phyloP scores from a whole-genome alignment of 2,113 vertebrate species.

The Struthio camelus region DNA sequence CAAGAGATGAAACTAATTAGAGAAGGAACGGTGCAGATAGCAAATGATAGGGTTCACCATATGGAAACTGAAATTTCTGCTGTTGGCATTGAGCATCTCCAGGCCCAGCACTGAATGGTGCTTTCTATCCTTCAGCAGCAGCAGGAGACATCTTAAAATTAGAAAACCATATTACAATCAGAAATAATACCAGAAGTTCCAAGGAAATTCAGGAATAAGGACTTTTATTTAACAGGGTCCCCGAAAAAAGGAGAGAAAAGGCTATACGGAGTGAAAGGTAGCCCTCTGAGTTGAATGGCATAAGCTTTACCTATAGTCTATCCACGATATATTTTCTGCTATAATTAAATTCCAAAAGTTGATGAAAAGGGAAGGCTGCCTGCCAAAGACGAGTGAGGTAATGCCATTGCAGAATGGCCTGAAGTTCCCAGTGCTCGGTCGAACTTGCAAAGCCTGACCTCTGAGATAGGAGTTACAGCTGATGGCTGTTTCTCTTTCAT shows the following conservation, averaged over 20 bases:
- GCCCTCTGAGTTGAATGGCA: neutral
- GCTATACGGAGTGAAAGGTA: neutral
- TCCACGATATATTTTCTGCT: neutral
- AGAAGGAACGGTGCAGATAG: neutral
- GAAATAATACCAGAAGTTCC: neutral
- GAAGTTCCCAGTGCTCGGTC: neutral
- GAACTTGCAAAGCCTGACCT: neutral
- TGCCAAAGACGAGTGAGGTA: neutral
- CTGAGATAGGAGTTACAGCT: neutral
- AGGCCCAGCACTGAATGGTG: neutral
- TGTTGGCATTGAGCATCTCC: neutral
- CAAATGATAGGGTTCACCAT: neutral
- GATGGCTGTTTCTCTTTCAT: neutral
- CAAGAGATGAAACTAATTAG: neutral
- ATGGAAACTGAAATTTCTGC: neutral
- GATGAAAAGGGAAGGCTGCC: neutral
- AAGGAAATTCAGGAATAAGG: neutral
- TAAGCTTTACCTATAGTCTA: neutral
- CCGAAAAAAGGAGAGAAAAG: neutral
- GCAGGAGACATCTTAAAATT: neutral
- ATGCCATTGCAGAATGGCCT: neutral
- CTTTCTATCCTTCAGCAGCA: neutral
- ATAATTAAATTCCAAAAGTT: neutral
- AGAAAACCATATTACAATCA: neutral
- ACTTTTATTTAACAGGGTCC: neutral